A percentile compares a stretch with the other conserved stretches of the same genome.
Evolutionary conservation across 2,888 invertebrate genomes (phyloP).

Genomic region (Lepetodrilus schrolli): DNA sequence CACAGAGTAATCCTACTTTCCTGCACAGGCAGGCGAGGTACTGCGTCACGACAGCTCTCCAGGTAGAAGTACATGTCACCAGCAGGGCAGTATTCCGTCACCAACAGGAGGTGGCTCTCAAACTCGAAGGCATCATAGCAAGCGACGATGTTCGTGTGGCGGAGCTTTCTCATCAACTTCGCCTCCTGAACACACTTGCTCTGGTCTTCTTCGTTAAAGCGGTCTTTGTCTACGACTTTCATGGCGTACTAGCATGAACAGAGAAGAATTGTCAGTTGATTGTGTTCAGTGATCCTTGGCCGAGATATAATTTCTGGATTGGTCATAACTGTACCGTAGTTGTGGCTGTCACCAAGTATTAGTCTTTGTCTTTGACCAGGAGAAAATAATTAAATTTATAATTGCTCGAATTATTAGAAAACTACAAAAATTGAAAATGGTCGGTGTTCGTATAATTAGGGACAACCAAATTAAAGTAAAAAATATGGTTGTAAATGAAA

Average conservation of each 20-base stretch:
- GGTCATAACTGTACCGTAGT: too few species aligned
- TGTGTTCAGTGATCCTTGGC: too few species aligned
- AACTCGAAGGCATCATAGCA: conserved; percentile 58
- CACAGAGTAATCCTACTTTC: conserved; percentile 51
- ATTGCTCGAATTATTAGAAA: too few species aligned
- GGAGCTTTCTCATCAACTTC: conserved; percentile 47
- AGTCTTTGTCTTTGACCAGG: too few species aligned
- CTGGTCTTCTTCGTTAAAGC: conserved; percentile 49
- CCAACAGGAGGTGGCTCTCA: conserved; percentile 53
- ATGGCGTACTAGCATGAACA: conserved; percentile 65
- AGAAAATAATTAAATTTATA: too few species aligned
- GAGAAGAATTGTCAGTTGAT: too few species aligned
- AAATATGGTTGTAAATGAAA: too few species aligned
- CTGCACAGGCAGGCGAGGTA: conserved; percentile 32
- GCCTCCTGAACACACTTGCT: conserved; percentile 51
- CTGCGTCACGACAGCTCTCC: conserved; percentile 39
- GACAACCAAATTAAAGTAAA: too few species aligned
- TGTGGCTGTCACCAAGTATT: too few species aligned
- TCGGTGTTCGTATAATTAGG: too few species aligned
- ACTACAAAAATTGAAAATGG: too few species aligned
- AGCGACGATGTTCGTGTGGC: conserved; percentile 50
- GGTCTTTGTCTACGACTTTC: conserved; percentile 55
- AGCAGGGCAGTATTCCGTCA: conserved; percentile 58
- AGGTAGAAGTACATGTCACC: conserved; percentile 57
- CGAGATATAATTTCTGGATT: too few species aligned